Percentiles rank a stretch among this genome's conserved stretches.
Conservation (phyloP, 2,113 vertebrate species). For the Shinisaurus crocodilurus region DNA sequence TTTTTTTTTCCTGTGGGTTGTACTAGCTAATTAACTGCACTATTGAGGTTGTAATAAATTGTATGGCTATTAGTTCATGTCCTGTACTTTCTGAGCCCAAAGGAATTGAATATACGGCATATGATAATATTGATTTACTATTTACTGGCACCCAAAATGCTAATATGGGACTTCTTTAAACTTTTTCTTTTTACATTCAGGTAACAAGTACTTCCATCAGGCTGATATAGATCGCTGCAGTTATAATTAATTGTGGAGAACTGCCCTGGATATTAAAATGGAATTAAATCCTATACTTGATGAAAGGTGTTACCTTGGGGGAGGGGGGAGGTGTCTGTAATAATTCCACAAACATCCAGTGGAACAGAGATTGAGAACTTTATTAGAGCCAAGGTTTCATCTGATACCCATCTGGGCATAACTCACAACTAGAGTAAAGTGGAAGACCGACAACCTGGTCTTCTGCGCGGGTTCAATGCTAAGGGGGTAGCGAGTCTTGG, state of each 20-base stretch:
- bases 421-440: not conserved
- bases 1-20: not conserved
- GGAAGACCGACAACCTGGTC: too few species aligned
- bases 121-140: not conserved
- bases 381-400: not conserved
- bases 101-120: not conserved
- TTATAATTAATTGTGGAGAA: not conserved
- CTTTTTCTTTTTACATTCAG: not conserved
- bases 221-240: not conserved
- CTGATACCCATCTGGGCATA: not conserved
- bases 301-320: not conserved
- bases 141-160: not conserved
- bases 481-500: too few species aligned
- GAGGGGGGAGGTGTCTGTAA: not conserved
- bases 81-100: not conserved
- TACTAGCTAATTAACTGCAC: slow-evolving; percentile 22
- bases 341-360: not conserved
- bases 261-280: not conserved
- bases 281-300: not conserved
- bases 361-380: not conserved
- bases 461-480: too few species aligned
- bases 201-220: not conserved
- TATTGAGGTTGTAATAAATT: not conserved
- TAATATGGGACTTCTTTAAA: not conserved
- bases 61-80: not conserved